Percentiles rank a stretch among this genome's conserved stretches.
phyloP scores from a whole-genome alignment of 1,140 invertebrate species.

The Diorhabda elongata region DNA sequence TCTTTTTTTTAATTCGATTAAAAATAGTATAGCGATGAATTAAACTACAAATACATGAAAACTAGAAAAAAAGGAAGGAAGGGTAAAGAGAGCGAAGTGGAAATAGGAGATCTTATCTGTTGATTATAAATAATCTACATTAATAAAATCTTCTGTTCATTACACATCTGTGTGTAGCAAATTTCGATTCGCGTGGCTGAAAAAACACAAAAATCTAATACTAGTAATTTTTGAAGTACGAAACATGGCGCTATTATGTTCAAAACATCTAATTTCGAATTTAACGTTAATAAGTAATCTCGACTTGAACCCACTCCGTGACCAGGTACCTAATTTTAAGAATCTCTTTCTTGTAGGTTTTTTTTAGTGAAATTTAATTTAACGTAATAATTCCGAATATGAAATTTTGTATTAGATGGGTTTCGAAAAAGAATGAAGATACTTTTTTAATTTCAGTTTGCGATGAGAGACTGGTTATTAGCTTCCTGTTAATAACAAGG shows the following conservation, averaged over 20 bases:
- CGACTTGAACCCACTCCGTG: background rate
- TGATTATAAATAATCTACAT: no score
- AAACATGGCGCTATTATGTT: background rate
- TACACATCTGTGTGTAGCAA: no score
- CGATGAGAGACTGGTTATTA: background rate
- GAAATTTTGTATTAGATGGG: background rate
- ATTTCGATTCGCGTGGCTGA: background rate
- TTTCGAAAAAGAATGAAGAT: background rate
- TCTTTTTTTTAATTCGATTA: no score
- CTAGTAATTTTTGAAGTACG: background rate
- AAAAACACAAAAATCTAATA: background rate
- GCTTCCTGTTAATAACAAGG: background rate
- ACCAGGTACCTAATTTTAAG: background rate
- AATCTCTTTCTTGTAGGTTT: background rate
- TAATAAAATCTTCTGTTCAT: no score
- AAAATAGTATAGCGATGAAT: no score
- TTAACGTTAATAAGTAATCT: background rate
- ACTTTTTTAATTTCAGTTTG: background rate
- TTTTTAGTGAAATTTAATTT: background rate
- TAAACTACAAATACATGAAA: no score
- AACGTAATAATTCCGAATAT: background rate
- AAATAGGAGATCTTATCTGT: no score
- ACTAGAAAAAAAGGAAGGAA: no score
- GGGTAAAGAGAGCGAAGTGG: no score
- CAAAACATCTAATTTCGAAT: slow-evolving; percentile 3